Percentiles rank a stretch among this genome's conserved stretches.
phyloP scores from a whole-genome alignment of 2,888 invertebrate species.

The Neoitamus cyanurus region DNA sequence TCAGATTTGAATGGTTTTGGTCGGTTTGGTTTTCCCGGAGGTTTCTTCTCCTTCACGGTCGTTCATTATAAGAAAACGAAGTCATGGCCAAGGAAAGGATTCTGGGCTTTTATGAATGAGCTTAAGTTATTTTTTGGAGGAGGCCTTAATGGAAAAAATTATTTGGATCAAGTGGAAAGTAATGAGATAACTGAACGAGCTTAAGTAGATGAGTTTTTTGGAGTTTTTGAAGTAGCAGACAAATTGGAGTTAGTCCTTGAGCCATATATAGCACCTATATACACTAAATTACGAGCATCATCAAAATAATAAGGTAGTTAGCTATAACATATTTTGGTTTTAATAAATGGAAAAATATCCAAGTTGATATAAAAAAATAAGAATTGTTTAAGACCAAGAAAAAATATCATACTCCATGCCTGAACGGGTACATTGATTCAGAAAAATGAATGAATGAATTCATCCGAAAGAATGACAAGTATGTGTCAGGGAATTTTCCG shows the following conservation, averaged over 20 bases:
- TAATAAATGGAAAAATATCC: too few species aligned
- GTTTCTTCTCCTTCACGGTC: neutral
- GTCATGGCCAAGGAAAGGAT: neutral
- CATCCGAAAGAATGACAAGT: too few species aligned
- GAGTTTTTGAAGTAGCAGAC: neutral
- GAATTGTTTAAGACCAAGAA: too few species aligned
- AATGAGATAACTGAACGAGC: neutral
- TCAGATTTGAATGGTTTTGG: neutral
- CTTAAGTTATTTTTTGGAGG: neutral
- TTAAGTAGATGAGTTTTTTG: neutral
- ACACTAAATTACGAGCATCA: too few species aligned
- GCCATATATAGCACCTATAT: too few species aligned
- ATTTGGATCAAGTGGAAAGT: neutral
- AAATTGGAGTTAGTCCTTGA: neutral
- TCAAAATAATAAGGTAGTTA: too few species aligned
- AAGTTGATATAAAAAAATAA: too few species aligned
- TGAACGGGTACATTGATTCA: too few species aligned
- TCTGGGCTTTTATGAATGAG: neutral
- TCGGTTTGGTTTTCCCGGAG: neutral
- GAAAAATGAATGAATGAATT: too few species aligned
- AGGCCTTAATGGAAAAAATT: neutral
- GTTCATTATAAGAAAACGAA: neutral
- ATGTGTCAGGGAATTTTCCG: too few species aligned
- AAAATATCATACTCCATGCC: too few species aligned
- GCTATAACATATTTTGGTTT: too few species aligned